Conservation (phyloP, 2,113 vertebrate genomes). For the Neogale vison region DNA sequence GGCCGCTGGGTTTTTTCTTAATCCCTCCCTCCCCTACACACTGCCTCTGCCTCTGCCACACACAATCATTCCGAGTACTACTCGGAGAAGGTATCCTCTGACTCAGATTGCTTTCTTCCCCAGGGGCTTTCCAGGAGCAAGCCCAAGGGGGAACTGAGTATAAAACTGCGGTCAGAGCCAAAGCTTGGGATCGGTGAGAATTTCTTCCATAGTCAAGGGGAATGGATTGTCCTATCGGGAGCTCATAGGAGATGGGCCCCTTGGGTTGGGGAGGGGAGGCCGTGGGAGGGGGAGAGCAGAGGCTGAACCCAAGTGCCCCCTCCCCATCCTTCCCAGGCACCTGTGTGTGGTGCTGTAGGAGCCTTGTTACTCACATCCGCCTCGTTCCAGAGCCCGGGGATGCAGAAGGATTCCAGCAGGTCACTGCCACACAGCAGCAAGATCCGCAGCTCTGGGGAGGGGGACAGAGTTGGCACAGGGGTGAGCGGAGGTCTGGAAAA, state of each 20-base stretch:
- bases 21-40: not conserved
- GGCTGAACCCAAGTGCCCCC: not conserved
- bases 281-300: not conserved
- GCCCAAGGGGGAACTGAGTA: not conserved
- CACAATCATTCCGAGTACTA: not conserved
- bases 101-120: not conserved
- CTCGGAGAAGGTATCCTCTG: not conserved
- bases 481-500: not conserved
- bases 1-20: not conserved
- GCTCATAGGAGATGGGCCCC: not conserved
- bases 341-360: fast-evolving
- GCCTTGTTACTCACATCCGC: conserved; percentile 92
- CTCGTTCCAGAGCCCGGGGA: conserved; percentile 99
- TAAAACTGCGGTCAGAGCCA: not conserved
- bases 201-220: not conserved
- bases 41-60: not conserved
- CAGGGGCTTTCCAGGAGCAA: not conserved
- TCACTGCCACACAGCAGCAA: conserved; percentile 98
- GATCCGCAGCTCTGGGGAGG: conserved; percentile 94
- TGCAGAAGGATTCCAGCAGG: conserved; percentile 98
- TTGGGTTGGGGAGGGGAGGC: not conserved
- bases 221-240: not conserved
- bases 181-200: not conserved
- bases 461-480: conserved; percentile 28
- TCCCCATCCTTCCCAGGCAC: not conserved